Base-by-base conservation (phyloP, 2,888 invertebrate genomes). In the Cenopis cana region DNA sequence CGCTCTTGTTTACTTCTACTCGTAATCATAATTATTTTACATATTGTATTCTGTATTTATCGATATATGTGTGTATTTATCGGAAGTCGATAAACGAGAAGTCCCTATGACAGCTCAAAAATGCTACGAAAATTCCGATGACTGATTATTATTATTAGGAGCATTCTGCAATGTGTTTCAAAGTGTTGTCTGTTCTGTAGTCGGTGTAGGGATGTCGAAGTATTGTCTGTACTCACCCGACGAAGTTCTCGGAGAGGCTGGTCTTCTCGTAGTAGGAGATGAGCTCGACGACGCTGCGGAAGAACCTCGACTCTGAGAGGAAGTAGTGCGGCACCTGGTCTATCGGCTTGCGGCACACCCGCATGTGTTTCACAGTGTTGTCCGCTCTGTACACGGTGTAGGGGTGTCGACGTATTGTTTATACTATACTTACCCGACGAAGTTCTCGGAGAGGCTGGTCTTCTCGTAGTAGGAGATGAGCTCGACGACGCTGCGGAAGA, bases 381-480 rank as follows among this genome's bases (percentile, higher is more conserved):
- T 98, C 98, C 77, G 97, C 97, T 24, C 24, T 24, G 24, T 24
- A 24, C 2, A 3, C 24, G 24, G 24, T 24, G 24, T 3, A 24
- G 24, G 24, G 24, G 4, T 24, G 24, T 24, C 1, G 24, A 24
- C 24, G 24, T 96, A 99, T 76, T 96, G 94, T 24, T 24, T 24
- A 24, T 24, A 1, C 24, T 4, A 4, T 24, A 24, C 24, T 24
- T 4, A 24, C 24, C 24, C 24, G 4, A 24, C 97, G 88, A 99
- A 99, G 90, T 98, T 99, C 91, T 99, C 98, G 0, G 96, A 96
- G 75, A 99, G 94, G 84, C 98, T 98, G 81, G 97, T 97, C 78
- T 96, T 95, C 89, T 98, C 98, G 91, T 99, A 99, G 92, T 98
- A 98, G 75, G 97, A 96, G 77, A 99, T 96, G 76, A 99, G 94